Base-by-base conservation (phyloP, 2,888 invertebrate species). In the Lamellibrachia columna region DNA sequence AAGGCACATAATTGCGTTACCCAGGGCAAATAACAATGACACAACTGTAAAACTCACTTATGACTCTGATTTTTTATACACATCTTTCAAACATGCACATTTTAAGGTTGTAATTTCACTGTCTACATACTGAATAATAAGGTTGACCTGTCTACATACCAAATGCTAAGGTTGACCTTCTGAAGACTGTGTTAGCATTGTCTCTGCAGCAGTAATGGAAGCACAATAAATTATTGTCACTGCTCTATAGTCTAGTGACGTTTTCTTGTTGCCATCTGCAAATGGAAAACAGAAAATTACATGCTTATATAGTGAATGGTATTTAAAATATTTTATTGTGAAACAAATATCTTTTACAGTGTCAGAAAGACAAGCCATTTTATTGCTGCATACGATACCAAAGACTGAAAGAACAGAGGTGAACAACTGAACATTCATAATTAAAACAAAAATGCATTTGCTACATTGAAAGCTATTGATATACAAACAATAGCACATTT, bases 81-180 rank as follows among this genome's bases (percentile, higher is more conserved):
- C 75, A 75, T 75, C 75, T 75, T 75, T 75, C 75, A 75, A 75
- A 75, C 75, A 75, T n/a, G n/a, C 75, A 75, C 15, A 6, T n/a
- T 15, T 75, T 15, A 75, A 75, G 75, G 75, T 22, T 75, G 75
- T 4, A 75, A 75, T 75, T 15, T 75, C 22, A 75, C 75, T 75
- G 75, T 75, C 75, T 75, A 75, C 75, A 15, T 75, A 75, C 75
- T n/a, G 75, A 22, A 22, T 75, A n/a, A 22, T 75, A 75, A 22
- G 75, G n/a, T 75, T 75, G 75, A 75, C 75, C 75, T 75, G 75
- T 75, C 75, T 75, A 75, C 75, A 15, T 75, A 75, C 75, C 75
- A n/a, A 22, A 22, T 75, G 75, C n/a, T 75, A 75, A 22, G 75
- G n/a, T 75, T 75, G 75, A 75, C 75, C 75, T 22, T 75, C 75